These are phyloP conservation scores for Cuculus canorus DNA, from an alignment of 2,797 vertebrate species.

Conservation along the genomic window DNA sequence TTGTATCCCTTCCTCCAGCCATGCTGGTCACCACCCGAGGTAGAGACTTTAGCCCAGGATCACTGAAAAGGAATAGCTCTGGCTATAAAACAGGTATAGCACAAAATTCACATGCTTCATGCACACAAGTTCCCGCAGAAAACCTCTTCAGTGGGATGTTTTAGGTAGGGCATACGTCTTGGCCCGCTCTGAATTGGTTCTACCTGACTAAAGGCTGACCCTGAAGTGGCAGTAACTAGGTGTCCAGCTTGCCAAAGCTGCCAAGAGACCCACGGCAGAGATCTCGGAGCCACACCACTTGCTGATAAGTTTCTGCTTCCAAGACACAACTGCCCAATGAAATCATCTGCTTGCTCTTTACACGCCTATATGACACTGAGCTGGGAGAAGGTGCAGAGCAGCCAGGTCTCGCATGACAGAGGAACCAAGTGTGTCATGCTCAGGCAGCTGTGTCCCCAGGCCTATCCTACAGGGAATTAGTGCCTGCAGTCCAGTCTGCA, in stretches of 20 bases:
- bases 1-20: not conserved
- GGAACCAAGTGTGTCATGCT: not conserved
- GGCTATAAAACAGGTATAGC: not conserved
- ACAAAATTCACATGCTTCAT: not conserved
- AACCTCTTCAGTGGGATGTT: not conserved
- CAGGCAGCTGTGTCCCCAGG: accelerated
- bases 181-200: not conserved
- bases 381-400: not conserved
- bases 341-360: accelerated
- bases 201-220: not conserved
- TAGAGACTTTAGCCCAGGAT: not conserved
- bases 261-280: not conserved
- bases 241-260: not conserved
- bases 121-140: accelerated
- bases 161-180: not conserved
- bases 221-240: not conserved
- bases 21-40: not conserved
- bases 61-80: not conserved
- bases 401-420: accelerated
- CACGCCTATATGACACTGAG: accelerated
- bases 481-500: not conserved
- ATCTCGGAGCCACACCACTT: not conserved
- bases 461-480: accelerated
- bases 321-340: accelerated
- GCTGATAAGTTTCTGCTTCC: not conserved